A percentile compares a stretch with the other conserved stretches of the same genome.
These are phyloP conservation scores for Apolygus lucorum DNA, from an alignment of 1,140 invertebrate species.

Conservation along the genomic window DNA sequence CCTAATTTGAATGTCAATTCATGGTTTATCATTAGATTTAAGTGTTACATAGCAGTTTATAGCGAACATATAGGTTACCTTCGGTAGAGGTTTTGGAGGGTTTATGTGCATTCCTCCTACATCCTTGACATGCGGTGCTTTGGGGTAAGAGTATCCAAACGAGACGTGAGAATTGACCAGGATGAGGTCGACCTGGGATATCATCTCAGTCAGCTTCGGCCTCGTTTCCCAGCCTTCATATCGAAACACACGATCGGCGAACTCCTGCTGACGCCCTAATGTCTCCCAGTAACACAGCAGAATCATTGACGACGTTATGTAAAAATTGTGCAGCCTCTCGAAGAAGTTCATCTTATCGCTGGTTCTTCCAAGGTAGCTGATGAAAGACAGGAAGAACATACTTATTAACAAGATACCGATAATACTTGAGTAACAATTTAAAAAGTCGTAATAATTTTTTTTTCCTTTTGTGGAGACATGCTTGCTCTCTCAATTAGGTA, in stretches of 20 bases:
- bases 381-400: too few species aligned
- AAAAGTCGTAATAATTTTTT: too few species aligned
- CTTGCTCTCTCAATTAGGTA: too few species aligned
- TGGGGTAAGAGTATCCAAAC: slow-evolving; percentile 32
- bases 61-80: slow-evolving; percentile 31
- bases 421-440: too few species aligned
- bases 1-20: not conserved
- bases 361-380: slow-evolving; percentile 18
- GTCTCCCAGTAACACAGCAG: not conserved
- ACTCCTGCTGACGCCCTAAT: slow-evolving; percentile 6
- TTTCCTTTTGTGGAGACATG: too few species aligned
- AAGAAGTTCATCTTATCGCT: slow-evolving; percentile 28
- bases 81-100: slow-evolving; percentile 33
- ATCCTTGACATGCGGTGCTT: slow-evolving; percentile 36
- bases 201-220: slow-evolving; percentile 30
- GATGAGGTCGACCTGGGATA: slow-evolving; percentile 29
- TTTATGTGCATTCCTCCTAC: slow-evolving; percentile 37
- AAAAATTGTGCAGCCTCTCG: slow-evolving; percentile 26
- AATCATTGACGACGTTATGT: not conserved
- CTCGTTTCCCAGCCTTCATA: slow-evolving; percentile 29
- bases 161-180: slow-evolving; percentile 38
- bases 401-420: too few species aligned
- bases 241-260: slow-evolving; percentile 29
- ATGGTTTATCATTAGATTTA: not conserved
- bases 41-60: not conserved